Evolutionary conservation across 2,113 vertebrate genomes (phyloP).

Genomic region (Myanophis thanlyinensis): DNA sequence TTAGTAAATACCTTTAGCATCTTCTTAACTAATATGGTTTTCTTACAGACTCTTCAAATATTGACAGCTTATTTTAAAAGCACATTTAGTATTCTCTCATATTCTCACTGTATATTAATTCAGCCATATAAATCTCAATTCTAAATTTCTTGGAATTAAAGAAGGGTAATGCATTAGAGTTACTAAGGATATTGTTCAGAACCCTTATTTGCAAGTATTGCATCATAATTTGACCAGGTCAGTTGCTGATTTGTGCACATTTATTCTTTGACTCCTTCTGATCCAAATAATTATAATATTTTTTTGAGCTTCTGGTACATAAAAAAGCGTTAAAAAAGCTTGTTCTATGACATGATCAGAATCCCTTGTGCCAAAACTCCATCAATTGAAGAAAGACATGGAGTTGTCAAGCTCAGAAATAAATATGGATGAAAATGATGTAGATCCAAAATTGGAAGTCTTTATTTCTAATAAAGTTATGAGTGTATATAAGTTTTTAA

Average conservation of each 20-base stretch:
- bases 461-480: neutral
- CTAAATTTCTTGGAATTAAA: neutral
- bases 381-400: neutral
- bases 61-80: neutral
- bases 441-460: neutral
- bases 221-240: neutral
- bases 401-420: neutral
- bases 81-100: neutral
- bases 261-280: neutral
- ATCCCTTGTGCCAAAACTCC: too few relatives aligned
- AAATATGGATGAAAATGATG: neutral
- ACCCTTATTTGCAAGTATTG: neutral
- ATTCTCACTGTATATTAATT: neutral
- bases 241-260: neutral
- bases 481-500: neutral
- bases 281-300: neutral
- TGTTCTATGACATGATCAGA: neutral
- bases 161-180: neutral
- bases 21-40: neutral
- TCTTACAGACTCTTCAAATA: neutral
- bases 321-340: neutral
- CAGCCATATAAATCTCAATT: neutral
- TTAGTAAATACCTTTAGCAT: neutral
- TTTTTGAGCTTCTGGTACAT: neutral
- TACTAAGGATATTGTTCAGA: neutral